phyloP scores from a whole-genome alignment of 1,140 invertebrate species.

The Drosophila obscura region DNA sequence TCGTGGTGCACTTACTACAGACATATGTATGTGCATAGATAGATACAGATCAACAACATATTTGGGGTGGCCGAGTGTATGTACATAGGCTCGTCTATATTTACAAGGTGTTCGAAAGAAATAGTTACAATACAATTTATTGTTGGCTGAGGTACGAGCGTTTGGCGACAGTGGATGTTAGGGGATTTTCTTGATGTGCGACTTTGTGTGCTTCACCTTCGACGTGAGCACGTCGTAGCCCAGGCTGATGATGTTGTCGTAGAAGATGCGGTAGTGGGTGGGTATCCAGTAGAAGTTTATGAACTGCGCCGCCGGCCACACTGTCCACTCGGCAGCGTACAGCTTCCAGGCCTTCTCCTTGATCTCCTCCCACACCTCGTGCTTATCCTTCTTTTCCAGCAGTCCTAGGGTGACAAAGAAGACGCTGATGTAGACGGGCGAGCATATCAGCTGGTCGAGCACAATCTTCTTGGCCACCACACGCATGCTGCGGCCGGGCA shows the following conservation, averaged over 20 bases:
- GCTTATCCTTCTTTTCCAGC: conserved; percentile 87
- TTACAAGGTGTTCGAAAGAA: conserved; percentile 38
- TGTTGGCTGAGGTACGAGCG: not conserved
- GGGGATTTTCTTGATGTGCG: conserved; percentile 46
- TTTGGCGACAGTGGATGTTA: conserved; percentile 19
- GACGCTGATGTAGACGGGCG: conserved; percentile 91
- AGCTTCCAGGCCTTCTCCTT: conserved; percentile 90
- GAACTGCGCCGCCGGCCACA: conserved; percentile 94
- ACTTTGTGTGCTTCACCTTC: conserved; percentile 89
- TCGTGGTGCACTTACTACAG: too few species aligned
- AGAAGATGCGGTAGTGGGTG: conserved; percentile 92
- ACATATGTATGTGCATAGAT: too few species aligned
- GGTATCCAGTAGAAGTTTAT: conserved; percentile 95
- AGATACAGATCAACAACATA: conserved; percentile 4
- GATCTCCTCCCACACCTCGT: conserved; percentile 89
- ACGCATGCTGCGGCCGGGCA: conserved; percentile 87
- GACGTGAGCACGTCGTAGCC: conserved; percentile 97
- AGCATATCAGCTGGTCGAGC: conserved; percentile 94
- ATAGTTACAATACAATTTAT: conserved; percentile 13
- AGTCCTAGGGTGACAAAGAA: conserved; percentile 92
- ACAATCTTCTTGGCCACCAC: conserved; percentile 93
- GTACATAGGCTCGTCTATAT: conserved; percentile 42
- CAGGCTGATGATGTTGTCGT: conserved; percentile 95
- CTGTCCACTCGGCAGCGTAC: conserved; percentile 91
- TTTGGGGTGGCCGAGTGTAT: conserved; percentile 17